Evolutionary conservation across 2,888 invertebrate genomes (phyloP), one percentile per base, ranked within the genome.

Genomic region (Latrodectus elegans): DNA sequence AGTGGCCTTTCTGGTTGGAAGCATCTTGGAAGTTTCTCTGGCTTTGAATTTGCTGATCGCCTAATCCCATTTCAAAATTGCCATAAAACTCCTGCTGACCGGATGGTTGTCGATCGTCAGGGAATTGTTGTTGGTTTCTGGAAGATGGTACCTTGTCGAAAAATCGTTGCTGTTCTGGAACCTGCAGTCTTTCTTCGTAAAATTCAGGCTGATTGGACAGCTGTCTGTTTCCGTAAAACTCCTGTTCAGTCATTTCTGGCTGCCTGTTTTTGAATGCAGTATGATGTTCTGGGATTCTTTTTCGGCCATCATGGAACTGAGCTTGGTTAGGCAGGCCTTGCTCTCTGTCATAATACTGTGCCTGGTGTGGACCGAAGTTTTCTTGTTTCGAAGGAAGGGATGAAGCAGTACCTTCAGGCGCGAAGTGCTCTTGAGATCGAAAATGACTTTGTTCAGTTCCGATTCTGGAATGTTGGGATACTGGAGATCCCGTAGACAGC

Each of bases 401-500:
- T 3, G 71, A 81, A 10, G 64, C 17, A 6, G 67, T 65, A 38
- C 52, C 64, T 9, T 64, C 65, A 15, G 74, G 53, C 9, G 52
- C 38, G 26, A n/a, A 26, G 15, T 38, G 11, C 3, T 78, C 52
- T 9, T 77, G 72, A 67, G 83, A 83, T 6, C 64, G 70, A 64
- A 64, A 76, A 8, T 76, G 12, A 0, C 38, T 38, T 26, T 68
- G 70, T n/a, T 83, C 83, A 51, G 70, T 55, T 52, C 15, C 38
- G 22, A 82, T 49, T 53, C 22, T 72, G 17, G 53, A 14, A 22
- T 17, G 26, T 6, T 72, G 72, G 4, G 15, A 15, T 9, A 60
- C 49, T 49, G 83, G 74, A 53, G 81, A 73, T 17, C 55, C 83
- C n/a, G 84, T 65, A 4, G 72, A 51, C 8, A 38, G 17, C 14